A percentile compares a stretch with the other conserved stretches of the same genome.
Evolutionary conservation across 2,888 invertebrate species (phyloP).

Genomic region (Bellardia pandia): DNA sequence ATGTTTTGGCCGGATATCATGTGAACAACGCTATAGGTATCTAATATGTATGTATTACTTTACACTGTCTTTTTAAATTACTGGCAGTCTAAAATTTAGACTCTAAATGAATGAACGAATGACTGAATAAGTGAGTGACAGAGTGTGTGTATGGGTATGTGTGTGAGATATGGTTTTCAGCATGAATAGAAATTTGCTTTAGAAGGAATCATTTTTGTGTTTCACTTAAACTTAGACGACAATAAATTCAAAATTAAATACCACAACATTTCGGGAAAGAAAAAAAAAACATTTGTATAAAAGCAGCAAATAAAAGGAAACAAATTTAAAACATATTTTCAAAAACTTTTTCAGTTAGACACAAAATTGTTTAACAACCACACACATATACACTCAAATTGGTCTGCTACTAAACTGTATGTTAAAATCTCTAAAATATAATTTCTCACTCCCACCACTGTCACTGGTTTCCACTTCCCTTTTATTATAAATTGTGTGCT

Average conservation of each 20-base stretch:
- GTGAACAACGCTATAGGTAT: too few species aligned
- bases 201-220: slow-evolving; percentile 24
- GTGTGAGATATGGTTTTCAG: background rate
- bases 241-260: slow-evolving; percentile 66
- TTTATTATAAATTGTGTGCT: slow-evolving; percentile 20
- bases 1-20: too few species aligned
- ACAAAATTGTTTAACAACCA: slow-evolving; percentile 22
- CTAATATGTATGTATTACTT: background rate
- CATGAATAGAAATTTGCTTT: slow-evolving; percentile 8
- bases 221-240: slow-evolving; percentile 33
- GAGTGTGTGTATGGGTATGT: background rate
- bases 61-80: slow-evolving; percentile 41
- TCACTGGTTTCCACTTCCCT: background rate
- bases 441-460: background rate
- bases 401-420: slow-evolving; percentile 30
- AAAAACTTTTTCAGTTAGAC: slow-evolving; percentile 31
- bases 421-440: slow-evolving; percentile 39
- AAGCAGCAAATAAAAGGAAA: slow-evolving; percentile 7
- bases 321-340: slow-evolving; percentile 57
- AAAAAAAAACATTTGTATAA: background rate
- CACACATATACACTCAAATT: slow-evolving; percentile 17
- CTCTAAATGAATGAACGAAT: slow-evolving; percentile 37
- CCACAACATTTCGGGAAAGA: slow-evolving; percentile 38
- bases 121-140: slow-evolving; percentile 43
- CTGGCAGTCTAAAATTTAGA: slow-evolving; percentile 52